Base-by-base conservation (phyloP, 1,140 invertebrate genomes). In the Atopsyche davidsoni region DNA sequence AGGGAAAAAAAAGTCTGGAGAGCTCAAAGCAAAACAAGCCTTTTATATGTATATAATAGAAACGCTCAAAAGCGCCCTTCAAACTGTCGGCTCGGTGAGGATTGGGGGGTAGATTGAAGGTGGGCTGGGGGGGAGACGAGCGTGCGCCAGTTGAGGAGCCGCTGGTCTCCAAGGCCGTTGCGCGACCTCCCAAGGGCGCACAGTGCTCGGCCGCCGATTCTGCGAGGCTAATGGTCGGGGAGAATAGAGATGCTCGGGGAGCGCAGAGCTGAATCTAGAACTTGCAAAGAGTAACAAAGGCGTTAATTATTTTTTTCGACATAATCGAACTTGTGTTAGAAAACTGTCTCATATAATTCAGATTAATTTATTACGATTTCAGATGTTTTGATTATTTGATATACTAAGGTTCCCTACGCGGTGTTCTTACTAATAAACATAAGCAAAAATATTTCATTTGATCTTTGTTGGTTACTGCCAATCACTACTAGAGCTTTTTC, bases 121-220 rank as follows among this genome's bases (percentile, higher is more conserved):
- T 10, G 6, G 17, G 11, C 16, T n/a, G 17, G 23, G 4, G 23
- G 9, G 39, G 21, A 23, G 13, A 13, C 19, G 22, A 24, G 19
- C 4, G 24, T 13, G 19, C 7, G 23, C 16, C 18, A n/a, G 22
- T 13, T 25, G 28, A 14, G 22, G 9, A 13, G 19, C 13, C 40
- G 40, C 23, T 46, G 36, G 21, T 46, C 38, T 22, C 46, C 54
- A 56, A 56, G 54, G 54, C 46, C 54, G 54, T 56, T 46, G 23
- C 40, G 54, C 45, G 54, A 56, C 54, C 54, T 46, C 49, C 14
- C 54, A 56, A 56, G 54, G 54, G 54, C 54, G 54, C 19, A 11
- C 35, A n/a, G 11, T 34, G 24, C 38, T 19, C 43, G 22, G 14
- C 23, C 46, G 21, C n/a, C 41, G 31, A 42, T 22, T 18, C 3